phyloP scores from a whole-genome alignment of 2,113 vertebrate genomes.

The Callipepla squamata region DNA sequence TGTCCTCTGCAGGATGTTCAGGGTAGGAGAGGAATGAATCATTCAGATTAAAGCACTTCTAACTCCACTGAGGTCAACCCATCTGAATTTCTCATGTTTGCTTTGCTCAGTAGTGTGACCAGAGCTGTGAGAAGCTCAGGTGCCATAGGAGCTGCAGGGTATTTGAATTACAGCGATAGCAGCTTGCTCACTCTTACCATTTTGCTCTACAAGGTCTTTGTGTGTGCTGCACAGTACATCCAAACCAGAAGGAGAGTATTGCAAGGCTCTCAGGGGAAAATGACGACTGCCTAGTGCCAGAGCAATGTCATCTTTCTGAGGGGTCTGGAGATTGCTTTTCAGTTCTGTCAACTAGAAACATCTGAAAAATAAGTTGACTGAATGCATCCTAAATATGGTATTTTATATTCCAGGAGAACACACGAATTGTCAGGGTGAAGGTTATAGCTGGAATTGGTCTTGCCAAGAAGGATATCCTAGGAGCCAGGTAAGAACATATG shows the following conservation, averaged over 20 bases:
- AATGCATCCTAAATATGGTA: not conserved
- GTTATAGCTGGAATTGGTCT: constrained; percentile 91
- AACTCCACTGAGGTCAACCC: not conserved
- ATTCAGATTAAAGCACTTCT: not conserved
- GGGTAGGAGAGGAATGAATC: too few relatives aligned
- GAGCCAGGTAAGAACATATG: constrained; percentile 87
- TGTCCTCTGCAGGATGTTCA: not conserved
- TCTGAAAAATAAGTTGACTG: not conserved
- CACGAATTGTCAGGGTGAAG: constrained; percentile 88
- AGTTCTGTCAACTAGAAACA: not conserved
- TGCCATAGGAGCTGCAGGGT: not conserved
- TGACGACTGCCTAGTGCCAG: not conserved
- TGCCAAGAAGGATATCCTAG: constrained; percentile 96
- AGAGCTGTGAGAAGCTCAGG: not conserved
- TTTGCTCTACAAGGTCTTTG: not conserved
- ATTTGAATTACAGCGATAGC: not conserved
- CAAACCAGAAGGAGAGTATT: too few relatives aligned
- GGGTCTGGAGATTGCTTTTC: not conserved
- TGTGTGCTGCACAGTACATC: not conserved
- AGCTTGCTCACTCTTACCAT: not conserved
- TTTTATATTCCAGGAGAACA: constrained; percentile 81
- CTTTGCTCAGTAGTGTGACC: not conserved
- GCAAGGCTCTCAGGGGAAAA: not conserved
- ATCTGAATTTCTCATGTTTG: not conserved
- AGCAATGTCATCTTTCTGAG: not conserved